phyloP scores from a whole-genome alignment of 2,888 invertebrate genomes.

The Ferrisia virgata region DNA sequence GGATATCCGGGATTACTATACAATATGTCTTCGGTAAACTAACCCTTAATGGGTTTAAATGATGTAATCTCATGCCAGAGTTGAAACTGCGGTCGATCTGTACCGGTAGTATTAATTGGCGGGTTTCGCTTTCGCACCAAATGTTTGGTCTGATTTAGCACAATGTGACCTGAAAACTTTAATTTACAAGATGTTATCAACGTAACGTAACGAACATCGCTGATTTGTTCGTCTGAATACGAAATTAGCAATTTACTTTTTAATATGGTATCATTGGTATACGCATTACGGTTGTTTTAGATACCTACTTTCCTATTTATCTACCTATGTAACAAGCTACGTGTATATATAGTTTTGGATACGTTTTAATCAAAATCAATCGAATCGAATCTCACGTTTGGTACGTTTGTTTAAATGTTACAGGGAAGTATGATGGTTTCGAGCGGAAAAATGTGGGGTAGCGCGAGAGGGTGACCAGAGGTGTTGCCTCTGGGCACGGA shows the following conservation, averaged over 20 bases:
- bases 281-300: too few relatives aligned
- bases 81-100: background rate
- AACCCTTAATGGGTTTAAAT: constrained; percentile 9
- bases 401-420: background rate
- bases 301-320: too few relatives aligned
- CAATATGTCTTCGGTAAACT: constrained; percentile 13
- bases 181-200: background rate
- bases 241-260: background rate
- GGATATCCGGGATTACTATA: constrained; percentile 13
- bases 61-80: background rate
- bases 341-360: too few relatives aligned
- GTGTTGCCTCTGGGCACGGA: constrained; percentile 41
- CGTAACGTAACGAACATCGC: background rate
- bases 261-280: background rate
- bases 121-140: background rate
- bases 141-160: background rate
- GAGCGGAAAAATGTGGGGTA: constrained; percentile 35
- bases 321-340: background rate
- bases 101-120: constrained; percentile 22
- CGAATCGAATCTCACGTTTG: background rate
- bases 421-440: constrained; percentile 38
- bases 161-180: background rate
- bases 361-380: background rate
- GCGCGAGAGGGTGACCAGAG: constrained; percentile 38
- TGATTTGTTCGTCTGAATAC: background rate